Evolutionary conservation across 2,797 vertebrate genomes (phyloP), one percentile per base, ranked within the genome.

Genomic region (Tamandua tetradactyla): DNA sequence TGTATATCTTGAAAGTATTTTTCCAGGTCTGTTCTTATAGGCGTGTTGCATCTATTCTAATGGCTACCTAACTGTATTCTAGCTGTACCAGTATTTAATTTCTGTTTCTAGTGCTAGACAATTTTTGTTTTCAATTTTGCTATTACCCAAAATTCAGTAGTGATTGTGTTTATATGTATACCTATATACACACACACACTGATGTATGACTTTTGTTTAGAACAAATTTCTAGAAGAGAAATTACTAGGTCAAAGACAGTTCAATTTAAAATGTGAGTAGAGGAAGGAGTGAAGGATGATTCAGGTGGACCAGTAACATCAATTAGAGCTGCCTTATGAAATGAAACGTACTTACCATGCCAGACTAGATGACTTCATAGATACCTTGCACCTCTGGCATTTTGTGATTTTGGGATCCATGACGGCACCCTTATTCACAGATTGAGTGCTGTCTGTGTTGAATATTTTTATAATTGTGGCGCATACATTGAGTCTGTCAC

Each of bases 251-350:
- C 37, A 87, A 47, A 79, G 47, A 22, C 17, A 71, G 52, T 90
- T 89, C 71, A 86, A 72, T 68, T 92, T 76, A 82, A 76, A 78
- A 30, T 75, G 17, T 95, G 87, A 94, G 44, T 69, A 90, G 49
- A 84, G 47, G 71, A 81, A 47, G 42, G 78, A 79, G 71, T 68
- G 52, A 62, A 32, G 32, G 61, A 72, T 90, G 92, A 92, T 20
- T 69, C 64, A 76, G 85, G 57, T 61, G 35, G 12, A 74, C 62
- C 40, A 22, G 23, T 18, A 42, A 74, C 71, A 35, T 92, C 69
- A 32, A 0, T 79, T 80, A 74, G 25, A 59, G 27, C 84, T 79
- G n/a, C 61, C 44, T 5, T 23, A 35, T 84, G 57, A 83, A 20
- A 75, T 44, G 47, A 93, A 83, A n/a, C 40, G 35, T 87, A 3